These are phyloP conservation scores for Hecatera dysodea DNA, from an alignment of 2,888 invertebrate species.

Conservation along the genomic window DNA sequence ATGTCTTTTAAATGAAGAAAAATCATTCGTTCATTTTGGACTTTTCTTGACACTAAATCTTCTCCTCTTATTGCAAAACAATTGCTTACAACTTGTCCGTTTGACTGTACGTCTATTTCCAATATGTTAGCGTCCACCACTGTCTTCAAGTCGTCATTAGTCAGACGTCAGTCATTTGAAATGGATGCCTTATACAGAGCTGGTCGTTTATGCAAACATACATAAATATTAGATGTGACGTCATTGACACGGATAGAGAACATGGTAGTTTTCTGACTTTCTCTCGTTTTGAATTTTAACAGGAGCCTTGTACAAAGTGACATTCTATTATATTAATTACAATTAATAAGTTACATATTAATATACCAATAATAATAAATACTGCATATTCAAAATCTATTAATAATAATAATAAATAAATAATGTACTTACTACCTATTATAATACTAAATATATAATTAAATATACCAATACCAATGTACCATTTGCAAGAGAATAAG, in stretches of 20 bases:
- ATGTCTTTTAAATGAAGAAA: background rate
- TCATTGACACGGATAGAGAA: conserved; percentile 5
- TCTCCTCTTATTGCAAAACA: conserved; percentile 14
- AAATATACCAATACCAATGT: no score
- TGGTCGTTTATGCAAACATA: conserved; percentile 51
- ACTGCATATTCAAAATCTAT: no score
- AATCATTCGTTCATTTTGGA: no score
- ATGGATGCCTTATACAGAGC: conserved; percentile 51
- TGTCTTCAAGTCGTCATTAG: conserved; percentile 62
- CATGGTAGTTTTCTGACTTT: conserved; percentile 17
- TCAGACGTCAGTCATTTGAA: conserved; percentile 62
- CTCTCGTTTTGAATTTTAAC: conserved; percentile 13
- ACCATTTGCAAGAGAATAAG: no score
- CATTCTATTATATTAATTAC: no score
- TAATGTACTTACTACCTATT: no score
- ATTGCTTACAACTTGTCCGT: conserved; percentile 29
- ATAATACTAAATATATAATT: no score
- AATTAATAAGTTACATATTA: no score
- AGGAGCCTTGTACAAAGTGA: no score
- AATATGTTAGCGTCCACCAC: conserved; percentile 50
- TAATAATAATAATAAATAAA: no score
- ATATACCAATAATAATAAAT: no score
- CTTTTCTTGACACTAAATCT: background rate
- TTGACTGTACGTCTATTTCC: conserved; percentile 41
- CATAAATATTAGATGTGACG: conserved; percentile 52